Percentiles rank a stretch among this genome's conserved stretches.
Conservation (phyloP, 1,140 invertebrate species). For the Rhizoglyphus robini region DNA sequence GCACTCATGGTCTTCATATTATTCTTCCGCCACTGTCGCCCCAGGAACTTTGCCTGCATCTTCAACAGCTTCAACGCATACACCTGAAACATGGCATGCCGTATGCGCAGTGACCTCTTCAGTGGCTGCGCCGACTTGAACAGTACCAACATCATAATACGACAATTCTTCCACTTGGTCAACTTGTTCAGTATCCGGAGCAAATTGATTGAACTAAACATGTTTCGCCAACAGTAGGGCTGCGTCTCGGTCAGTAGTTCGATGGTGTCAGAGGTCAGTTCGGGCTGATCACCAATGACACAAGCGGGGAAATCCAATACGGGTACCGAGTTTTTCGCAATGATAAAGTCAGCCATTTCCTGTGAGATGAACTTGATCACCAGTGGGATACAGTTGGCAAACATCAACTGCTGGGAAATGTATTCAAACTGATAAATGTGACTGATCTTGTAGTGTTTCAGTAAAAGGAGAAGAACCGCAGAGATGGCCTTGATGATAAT, state of each 20-base stretch:
- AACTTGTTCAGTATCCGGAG: constrained; percentile 93
- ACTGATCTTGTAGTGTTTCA: constrained; percentile 99
- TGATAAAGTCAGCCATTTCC: constrained; percentile 84
- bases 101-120: constrained; percentile 83
- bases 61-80: constrained; percentile 95
- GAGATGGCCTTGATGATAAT: constrained; percentile 97
- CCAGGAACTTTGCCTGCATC: constrained; percentile 99
- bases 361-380: constrained; percentile 99
- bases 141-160: constrained; percentile 99
- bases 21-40: constrained; percentile 94
- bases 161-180: constrained; percentile 97
- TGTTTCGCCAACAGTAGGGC: constrained; percentile 88
- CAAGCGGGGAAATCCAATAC: constrained; percentile 89
- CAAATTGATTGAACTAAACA: constrained; percentile 96
- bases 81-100: constrained; percentile 93
- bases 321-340: constrained; percentile 80
- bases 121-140: constrained; percentile 98
- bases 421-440: constrained; percentile 99
- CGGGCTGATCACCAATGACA: constrained; percentile 88
- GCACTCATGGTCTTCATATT: constrained; percentile 99
- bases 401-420: constrained; percentile 95
- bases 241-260: constrained; percentile 32
- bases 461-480: constrained; percentile 72
- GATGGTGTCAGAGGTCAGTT: constrained; percentile 67
- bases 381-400: constrained; percentile 97